A percentile compares a stretch with the other conserved stretches of the same genome.
These are phyloP conservation scores for Caenorhabditis briggsae DNA, from an alignment of 1,140 invertebrate genomes.

Conservation along the genomic window DNA sequence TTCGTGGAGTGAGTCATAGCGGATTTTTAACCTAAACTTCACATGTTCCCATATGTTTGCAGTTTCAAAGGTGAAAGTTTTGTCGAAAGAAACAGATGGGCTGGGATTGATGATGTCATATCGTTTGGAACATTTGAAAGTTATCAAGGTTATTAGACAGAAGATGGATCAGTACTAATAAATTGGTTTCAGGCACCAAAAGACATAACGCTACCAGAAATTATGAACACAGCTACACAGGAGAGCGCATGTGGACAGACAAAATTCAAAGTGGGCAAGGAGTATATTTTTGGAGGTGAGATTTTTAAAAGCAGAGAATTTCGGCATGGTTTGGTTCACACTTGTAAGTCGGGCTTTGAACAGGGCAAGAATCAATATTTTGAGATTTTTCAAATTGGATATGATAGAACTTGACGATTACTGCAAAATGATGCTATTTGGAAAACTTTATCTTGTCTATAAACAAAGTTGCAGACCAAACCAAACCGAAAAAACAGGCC, in stretches of 20 bases:
- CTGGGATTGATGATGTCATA: slow-evolving; percentile 42
- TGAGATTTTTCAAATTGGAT: too few relatives aligned
- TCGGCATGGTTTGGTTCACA: too few relatives aligned
- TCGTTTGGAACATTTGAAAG: slow-evolving; percentile 32
- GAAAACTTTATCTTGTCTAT: too few relatives aligned
- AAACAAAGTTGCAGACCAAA: too few relatives aligned
- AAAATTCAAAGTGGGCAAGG: slow-evolving; percentile 15
- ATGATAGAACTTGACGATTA: too few relatives aligned
- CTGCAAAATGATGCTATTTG: too few relatives aligned
- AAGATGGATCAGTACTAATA: not conserved
- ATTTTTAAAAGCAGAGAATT: too few relatives aligned
- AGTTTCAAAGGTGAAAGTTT: slow-evolving; percentile 43
- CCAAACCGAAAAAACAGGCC: too few relatives aligned
- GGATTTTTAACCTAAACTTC: not conserved
- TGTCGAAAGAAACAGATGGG: slow-evolving; percentile 12
- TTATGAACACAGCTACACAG: slow-evolving; percentile 31
- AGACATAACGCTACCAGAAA: not conserved
- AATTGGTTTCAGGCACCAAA: slow-evolving; percentile 7
- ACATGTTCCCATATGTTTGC: not conserved
- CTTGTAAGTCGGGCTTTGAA: not conserved
- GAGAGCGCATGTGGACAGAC: slow-evolving; percentile 42
- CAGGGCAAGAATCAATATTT: too few relatives aligned
- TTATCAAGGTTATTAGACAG: not conserved
- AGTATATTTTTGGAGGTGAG: slow-evolving; percentile 30
- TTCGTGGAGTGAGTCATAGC: slow-evolving; percentile 7